Base-by-base conservation (phyloP, 2,888 invertebrate species). In the Tiphia femorata region DNA sequence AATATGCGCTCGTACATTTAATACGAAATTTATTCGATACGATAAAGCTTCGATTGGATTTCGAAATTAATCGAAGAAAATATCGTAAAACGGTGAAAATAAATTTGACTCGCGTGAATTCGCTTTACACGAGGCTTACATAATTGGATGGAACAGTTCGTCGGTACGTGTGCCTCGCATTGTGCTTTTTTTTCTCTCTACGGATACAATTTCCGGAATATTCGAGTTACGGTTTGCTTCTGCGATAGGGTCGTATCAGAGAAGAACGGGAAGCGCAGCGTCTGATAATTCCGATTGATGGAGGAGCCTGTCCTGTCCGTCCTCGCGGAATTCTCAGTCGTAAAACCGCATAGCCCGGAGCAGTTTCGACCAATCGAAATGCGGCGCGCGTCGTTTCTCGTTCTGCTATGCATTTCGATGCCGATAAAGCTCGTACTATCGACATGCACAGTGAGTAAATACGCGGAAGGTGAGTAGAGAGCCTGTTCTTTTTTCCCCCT, bases 381-480 rank as follows among this genome's bases (percentile, higher is more conserved):
- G 73, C 59, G 40, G 29, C 27, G 43, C 12, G 40, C 52, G 40
- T 49, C 27, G 46, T 35, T 62, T 25, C 21, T 64, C 16, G 27
- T 55, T 49, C 43, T 55, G 40, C 29, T 70, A 29, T 73, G 60
- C 55, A 47, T 67, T 54, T 55, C 51, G 7, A 23, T 41, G 29
- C 57, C 40, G 19, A 21, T 64, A 35, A 58, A 50, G 25, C 30
- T 49, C 7, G 49, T 56, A 38, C 40, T 38, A 5, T 65, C 72
- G 25, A 33, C 46, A 30, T 79, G 79, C 62, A 67, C 54, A 37
- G 44, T 54, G 40, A 66, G 44, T 54, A 71, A 64, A 57, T 64
- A 73, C 53, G 67, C 68, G 35, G 50, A 57, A 54, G 78, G 78
- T 78, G 58, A 73, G 67, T n/a, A n/a, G n/a, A n/a, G n/a, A n/a